Evolutionary conservation across 2,113 vertebrate genomes (phyloP), one percentile per base, ranked within the genome.

Genomic region (Pseudolaguvia tuberculata): DNA sequence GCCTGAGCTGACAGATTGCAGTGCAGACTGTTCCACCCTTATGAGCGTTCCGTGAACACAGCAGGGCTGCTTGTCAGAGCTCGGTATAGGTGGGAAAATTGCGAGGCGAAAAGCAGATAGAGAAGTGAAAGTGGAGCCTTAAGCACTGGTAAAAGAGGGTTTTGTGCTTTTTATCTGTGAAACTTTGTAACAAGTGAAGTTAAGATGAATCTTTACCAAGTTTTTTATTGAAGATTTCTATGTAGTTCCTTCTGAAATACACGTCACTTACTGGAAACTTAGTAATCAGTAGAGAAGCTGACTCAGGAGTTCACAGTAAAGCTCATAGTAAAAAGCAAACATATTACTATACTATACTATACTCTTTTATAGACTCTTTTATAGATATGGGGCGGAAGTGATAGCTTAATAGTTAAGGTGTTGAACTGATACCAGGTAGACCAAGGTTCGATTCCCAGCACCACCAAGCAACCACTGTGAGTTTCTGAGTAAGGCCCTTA

Each of bases 1-100:
- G 50, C 21, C n/a, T 35, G 61, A 66, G 31, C 45, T 18, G 74
- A 76, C 66, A 70, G 74, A 70, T 61, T 76, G 75, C 56, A 13
- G 21, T 58, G 29, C 75, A 70, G 51, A 50, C 61, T 75, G 72
- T 47, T 75, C 72, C 56, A 25, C 39, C 50, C 66, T 76, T 62
- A 70, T 53, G 39, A 52, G 53, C 47, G 8, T 48, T 52, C 29
- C 21, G 20, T 47, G 52, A 52, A 53, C 56, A 67, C 66, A 31
- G 52, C 56, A 70, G 66, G 47, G 47, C 55, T 21, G 56, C 48
- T 50, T 70, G n/a, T 61, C 55, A 52, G 48, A 59, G 29, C 66
- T 59, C 31, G n/a, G 50, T 76, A 57, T 61, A 31, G 31, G 66
- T 58, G 45, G 27, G 56, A 52, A 76, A 70, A 61, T 25, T 61